Percentiles rank a stretch among this genome's conserved stretches.
Evolutionary conservation across 2,797 vertebrate genomes (phyloP).

Genomic region (Falco novaeseelandiae): DNA sequence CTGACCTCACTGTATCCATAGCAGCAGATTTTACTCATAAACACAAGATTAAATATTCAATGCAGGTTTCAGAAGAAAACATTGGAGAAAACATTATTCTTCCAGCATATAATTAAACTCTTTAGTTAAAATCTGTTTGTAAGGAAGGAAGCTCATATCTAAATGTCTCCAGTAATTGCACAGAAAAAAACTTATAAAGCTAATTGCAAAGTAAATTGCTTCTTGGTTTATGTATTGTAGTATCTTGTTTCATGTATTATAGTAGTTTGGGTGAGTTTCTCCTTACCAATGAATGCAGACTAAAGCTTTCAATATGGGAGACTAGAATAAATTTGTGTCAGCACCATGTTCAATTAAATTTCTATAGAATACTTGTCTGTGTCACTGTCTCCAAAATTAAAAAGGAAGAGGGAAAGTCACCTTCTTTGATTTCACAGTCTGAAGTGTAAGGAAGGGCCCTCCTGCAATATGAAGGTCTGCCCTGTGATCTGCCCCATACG

Average conservation of each 20-base stretch:
- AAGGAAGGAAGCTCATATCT: constrained; percentile 26
- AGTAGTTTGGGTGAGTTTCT: neutral
- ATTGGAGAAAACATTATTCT: constrained; percentile 43
- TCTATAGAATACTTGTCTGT: neutral
- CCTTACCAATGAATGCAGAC: neutral
- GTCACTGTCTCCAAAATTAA: neutral
- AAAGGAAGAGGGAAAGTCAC: neutral
- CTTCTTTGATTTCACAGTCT: neutral
- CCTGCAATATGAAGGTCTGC: neutral
- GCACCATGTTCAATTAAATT: neutral
- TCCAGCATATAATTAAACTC: constrained; percentile 52
- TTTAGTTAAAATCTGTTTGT: constrained; percentile 48
- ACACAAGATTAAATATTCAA: constrained; percentile 29
- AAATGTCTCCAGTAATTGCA: constrained; percentile 17
- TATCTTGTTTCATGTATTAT: neutral
- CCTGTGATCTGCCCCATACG: neutral
- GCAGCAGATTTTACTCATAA: constrained; percentile 66
- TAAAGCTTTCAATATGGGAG: neutral
- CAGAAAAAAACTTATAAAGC: neutral
- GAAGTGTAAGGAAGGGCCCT: neutral
- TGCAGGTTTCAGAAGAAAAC: constrained; percentile 43
- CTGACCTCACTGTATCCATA: constrained; percentile 68
- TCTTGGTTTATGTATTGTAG: neutral
- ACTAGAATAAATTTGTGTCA: neutral
- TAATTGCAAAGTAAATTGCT: constrained; percentile 43